Evolutionary conservation across 1,140 invertebrate species (phyloP).

Genomic region (Listronotus bonariensis): DNA sequence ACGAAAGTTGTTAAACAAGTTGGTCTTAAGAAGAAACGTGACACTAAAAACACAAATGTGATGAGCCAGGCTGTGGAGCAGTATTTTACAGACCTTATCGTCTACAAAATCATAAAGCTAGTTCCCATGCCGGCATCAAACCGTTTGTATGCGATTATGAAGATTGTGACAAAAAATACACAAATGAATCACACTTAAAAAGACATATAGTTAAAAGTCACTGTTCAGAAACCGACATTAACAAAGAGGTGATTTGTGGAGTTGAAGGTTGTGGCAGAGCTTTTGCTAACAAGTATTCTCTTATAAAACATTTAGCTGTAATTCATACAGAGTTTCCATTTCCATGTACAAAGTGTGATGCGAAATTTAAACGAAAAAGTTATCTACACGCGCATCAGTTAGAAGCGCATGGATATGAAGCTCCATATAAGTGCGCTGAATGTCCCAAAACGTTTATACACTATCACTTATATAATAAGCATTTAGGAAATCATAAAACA

Average conservation of each 20-base stretch:
- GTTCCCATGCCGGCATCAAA: neutral
- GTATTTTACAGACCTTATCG: constrained; percentile 17
- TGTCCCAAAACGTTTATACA: constrained; percentile 15
- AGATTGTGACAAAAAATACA: constrained; percentile 25
- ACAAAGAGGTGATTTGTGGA: constrained; percentile 14
- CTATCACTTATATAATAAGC: constrained; percentile 18
- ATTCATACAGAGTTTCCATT: constrained; percentile 11
- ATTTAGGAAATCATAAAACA: constrained; percentile 17
- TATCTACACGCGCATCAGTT: constrained; percentile 15
- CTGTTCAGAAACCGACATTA: neutral
- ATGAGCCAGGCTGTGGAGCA: constrained; percentile 15
- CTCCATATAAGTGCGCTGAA: constrained; percentile 17
- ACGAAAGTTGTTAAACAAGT: too few species aligned
- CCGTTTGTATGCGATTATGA: constrained; percentile 18
- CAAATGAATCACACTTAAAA: constrained; percentile 26
- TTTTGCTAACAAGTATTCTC: constrained; percentile 23
- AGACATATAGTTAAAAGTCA: constrained; percentile 18
- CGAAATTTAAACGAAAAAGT: constrained; percentile 21
- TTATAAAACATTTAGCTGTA: constrained; percentile 20
- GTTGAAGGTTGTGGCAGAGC: constrained; percentile 7
- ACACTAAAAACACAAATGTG: constrained; percentile 22
- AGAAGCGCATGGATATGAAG: constrained; percentile 5
- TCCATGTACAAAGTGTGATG: constrained; percentile 10
- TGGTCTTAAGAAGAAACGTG: neutral
- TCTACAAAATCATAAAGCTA: constrained; percentile 17